A percentile compares a stretch with the other conserved stretches of the same genome.
Evolutionary conservation across 2,797 vertebrate genomes (phyloP).

Genomic region (Tapirus indicus): DNA sequence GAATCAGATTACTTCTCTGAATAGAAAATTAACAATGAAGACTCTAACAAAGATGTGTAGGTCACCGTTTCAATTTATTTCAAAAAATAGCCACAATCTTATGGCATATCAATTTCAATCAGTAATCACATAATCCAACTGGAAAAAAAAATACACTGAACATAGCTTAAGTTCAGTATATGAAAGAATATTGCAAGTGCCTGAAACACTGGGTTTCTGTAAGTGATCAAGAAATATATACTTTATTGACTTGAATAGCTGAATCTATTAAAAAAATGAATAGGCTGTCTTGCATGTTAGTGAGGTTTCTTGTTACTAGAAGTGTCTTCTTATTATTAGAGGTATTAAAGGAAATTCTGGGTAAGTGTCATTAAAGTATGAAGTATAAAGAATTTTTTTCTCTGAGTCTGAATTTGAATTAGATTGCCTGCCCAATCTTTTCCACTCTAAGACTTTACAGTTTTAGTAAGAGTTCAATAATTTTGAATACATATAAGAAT

Average conservation of each 20-base stretch:
- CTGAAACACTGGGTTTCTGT: neutral
- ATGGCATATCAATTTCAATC: neutral
- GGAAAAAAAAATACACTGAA: neutral
- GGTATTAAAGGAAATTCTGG: neutral
- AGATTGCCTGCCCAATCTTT: neutral
- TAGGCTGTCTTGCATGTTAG: accelerated
- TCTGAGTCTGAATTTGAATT: neutral
- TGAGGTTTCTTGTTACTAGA: neutral
- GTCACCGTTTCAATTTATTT: constrained; percentile 11
- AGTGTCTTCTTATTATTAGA: neutral
- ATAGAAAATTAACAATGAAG: constrained; percentile 49
- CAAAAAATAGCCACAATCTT: neutral
- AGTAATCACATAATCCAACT: neutral
- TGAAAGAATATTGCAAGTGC: neutral
- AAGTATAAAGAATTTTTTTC: neutral
- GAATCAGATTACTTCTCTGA: constrained; percentile 27
- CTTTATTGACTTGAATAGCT: neutral
- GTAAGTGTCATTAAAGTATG: neutral
- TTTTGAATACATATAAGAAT: neutral
- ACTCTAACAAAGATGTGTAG: neutral
- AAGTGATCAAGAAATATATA: neutral
- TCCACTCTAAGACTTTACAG: neutral
- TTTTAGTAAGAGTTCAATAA: neutral
- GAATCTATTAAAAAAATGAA: neutral
- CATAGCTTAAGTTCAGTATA: neutral